A percentile compares a stretch with the other conserved stretches of the same genome.
Evolutionary conservation across 2,888 invertebrate genomes (phyloP).

Genomic region (Fragum whitleyi): DNA sequence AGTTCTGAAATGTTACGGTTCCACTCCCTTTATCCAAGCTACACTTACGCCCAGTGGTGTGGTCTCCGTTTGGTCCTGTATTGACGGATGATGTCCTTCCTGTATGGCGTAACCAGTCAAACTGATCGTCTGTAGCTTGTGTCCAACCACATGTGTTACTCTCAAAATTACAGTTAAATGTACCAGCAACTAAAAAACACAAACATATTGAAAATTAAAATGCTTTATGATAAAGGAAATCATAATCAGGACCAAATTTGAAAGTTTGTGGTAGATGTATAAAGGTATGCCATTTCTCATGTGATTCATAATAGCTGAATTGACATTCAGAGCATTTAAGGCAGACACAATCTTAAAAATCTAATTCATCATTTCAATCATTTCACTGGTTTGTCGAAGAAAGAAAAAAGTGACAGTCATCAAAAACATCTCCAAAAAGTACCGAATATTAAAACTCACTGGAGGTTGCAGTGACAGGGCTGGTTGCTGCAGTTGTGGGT

Average conservation of each 20-base stretch:
- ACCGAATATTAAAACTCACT: slow-evolving; percentile 48
- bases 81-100: slow-evolving; percentile 66
- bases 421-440: no score
- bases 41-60: slow-evolving; percentile 77
- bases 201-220: neutral
- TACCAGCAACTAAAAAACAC: slow-evolving; percentile 38
- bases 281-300: no score
- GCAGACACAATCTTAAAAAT: no score
- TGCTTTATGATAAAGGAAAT: neutral
- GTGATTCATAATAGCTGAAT: no score
- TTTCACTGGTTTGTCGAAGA: no score
- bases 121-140: slow-evolving; percentile 74
- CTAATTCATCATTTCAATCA: no score
- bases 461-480: slow-evolving; percentile 68
- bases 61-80: slow-evolving; percentile 83
- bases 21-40: no score
- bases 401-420: no score
- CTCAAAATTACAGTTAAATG: slow-evolving; percentile 79
- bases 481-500: slow-evolving; percentile 56
- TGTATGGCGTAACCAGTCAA: slow-evolving; percentile 77
- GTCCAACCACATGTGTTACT: slow-evolving; percentile 75
- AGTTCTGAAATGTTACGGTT: no score
- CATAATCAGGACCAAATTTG: neutral
- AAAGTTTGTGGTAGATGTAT: no score
- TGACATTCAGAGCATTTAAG: no score